Evolutionary conservation across 2,797 vertebrate species (phyloP), one percentile per base, ranked within the genome.

Genomic region (Enteromius paludinosus): DNA sequence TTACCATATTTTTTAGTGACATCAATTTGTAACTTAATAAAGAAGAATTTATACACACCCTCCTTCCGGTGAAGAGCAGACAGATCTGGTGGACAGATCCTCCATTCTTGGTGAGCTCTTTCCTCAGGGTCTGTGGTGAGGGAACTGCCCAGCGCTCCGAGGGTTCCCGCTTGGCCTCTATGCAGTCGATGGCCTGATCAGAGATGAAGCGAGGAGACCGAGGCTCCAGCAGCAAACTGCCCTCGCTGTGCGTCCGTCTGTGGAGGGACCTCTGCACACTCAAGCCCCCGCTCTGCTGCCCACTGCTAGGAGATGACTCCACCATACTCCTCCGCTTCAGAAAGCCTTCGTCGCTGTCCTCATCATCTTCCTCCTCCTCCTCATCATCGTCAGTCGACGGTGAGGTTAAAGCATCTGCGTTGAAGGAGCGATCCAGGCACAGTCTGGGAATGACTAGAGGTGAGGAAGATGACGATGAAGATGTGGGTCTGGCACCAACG

Each of bases 241-340:
- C 97, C 89, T 98, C 97, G 0, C 97, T 98, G 90, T 97, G 95
- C 0, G 97, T 97, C 56, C 97, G 95, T 82, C 95, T 92, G 56
- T 94, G 92, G 84, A 96, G 91, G 0, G 91, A 96, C 90, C 91
- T 93, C 92, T 94, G 93, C 84, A 94, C 93, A 0, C 92, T 91
- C 68, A 96, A 90, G 7, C 86, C 66, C 0, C 77, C 81, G 0
- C 88, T 94, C 86, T 92, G 92, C 83, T 86, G 80, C 0, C 93
- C 83, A 0, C 92, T 79, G 0, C 83, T 86, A 0, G 87, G 87
- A 0, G 93, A 90, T 0, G 87, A 89, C 84, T 94, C 95, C 0
- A 94, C 93, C 92, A 95, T 92, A 88, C 95, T 96, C 91, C 94
- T 93, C 83, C 95, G 93, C 89, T 96, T 96, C 41, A 93, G 86